Evolutionary conservation across 2,113 vertebrate genomes (phyloP).

Genomic region (Xiphophorus hellerii): DNA sequence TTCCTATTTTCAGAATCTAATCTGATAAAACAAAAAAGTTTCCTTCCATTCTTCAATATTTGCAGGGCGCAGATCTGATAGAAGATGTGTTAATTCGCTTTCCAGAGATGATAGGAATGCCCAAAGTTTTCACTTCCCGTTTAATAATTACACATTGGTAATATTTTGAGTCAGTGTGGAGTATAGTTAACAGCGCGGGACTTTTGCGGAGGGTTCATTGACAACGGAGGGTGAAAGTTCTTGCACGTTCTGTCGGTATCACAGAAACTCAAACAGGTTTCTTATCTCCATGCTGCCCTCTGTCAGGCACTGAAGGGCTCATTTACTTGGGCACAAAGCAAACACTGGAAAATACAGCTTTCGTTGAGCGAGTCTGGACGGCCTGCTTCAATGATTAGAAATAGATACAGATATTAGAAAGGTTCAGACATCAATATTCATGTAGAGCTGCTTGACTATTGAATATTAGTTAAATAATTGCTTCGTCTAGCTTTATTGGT

Average conservation of each 20-base stretch:
- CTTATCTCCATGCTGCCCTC: conserved; percentile 46
- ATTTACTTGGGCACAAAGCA: conserved; percentile 25
- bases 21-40: no score
- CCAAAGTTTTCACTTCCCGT: not conserved
- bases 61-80: not conserved
- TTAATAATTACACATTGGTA: not conserved
- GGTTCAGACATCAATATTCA: no score
- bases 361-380: conserved; percentile 20
- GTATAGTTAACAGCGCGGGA: not conserved
- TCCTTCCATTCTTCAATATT: no score
- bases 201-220: not conserved
- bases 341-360: conserved; percentile 42
- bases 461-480: no score
- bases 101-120: not conserved
- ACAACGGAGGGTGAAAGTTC: conserved; percentile 12
- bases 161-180: not conserved
- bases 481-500: no score
- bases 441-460: no score
- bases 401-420: not conserved
- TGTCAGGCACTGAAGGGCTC: conserved; percentile 45
- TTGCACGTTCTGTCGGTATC: conserved; percentile 34
- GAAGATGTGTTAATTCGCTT: not conserved
- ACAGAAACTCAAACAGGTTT: conserved; percentile 60
- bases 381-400: not conserved
- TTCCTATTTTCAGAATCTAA: no score